Evolutionary conservation across 2,888 invertebrate genomes (phyloP).

Genomic region (Rutpela maculata): DNA sequence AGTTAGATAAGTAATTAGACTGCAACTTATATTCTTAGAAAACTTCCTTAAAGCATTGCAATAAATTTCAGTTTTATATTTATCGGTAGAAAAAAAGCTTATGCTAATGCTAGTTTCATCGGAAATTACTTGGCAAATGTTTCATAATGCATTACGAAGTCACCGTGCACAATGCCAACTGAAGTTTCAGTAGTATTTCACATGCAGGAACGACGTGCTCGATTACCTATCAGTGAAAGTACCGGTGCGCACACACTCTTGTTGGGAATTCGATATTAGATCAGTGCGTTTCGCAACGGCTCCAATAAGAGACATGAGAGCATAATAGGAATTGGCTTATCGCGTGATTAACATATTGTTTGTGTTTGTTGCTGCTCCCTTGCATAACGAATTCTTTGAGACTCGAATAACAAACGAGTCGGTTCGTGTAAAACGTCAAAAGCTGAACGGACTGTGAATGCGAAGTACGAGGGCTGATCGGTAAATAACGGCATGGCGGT

Average conservation of each 20-base stretch:
- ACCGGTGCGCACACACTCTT: constrained; percentile 7
- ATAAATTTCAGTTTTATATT: background rate
- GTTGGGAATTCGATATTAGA: constrained; percentile 2
- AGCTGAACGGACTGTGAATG: background rate
- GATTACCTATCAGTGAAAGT: constrained; percentile 7
- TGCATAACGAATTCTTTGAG: constrained; percentile 7
- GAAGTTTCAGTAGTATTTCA: constrained; percentile 2
- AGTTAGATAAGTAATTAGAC: too few species aligned
- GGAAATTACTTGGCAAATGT: background rate
- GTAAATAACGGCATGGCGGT: too few species aligned
- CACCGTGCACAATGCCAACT: constrained; percentile 3
- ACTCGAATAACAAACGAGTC: constrained; percentile 4
- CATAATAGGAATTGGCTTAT: constrained; percentile 7
- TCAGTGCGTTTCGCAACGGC: constrained; percentile 1
- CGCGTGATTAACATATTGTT: constrained; percentile 7
- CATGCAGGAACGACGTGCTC: constrained; percentile 4
- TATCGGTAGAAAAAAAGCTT: background rate
- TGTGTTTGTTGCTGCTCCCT: constrained; percentile 1
- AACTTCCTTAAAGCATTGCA: background rate
- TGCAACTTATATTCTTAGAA: background rate
- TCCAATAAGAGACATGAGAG: constrained; percentile 3
- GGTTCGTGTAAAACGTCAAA: background rate
- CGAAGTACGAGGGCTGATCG: background rate
- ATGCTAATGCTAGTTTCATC: background rate
- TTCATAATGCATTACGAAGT: background rate